A percentile compares a stretch with the other conserved stretches of the same genome.
phyloP scores from a whole-genome alignment of 1,140 invertebrate species.

The Drosophila aff. region DNA sequence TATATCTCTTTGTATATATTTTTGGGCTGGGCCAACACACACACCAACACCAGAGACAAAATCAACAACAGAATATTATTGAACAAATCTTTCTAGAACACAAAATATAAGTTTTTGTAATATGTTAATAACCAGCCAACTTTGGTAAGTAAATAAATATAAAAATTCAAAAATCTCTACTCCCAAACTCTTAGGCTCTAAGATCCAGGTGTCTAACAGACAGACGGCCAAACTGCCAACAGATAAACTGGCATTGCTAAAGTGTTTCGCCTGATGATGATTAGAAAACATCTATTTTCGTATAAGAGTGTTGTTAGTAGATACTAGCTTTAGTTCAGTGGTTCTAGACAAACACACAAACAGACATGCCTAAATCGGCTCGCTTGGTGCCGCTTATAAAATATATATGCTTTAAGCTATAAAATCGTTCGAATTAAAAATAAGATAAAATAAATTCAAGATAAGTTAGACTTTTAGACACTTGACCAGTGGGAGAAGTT shows the following conservation, averaged over 20 bases:
- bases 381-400: no score
- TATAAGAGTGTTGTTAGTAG: no score
- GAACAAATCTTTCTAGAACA: background rate
- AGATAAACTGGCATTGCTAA: background rate
- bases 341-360: no score
- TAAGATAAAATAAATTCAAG: background rate
- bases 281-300: no score
- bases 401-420: background rate
- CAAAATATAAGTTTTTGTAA: background rate
- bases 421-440: no score
- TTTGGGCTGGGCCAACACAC: slow-evolving; percentile 1
- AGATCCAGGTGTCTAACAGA: no score
- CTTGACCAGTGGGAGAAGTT: background rate
- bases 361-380: no score
- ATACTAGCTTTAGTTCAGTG: no score
- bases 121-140: slow-evolving; percentile 1
- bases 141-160: background rate
- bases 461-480: background rate
- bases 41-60: background rate
- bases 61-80: slow-evolving; percentile 39
- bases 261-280: background rate
- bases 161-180: background rate
- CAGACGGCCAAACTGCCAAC: background rate
- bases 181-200: no score
- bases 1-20: slow-evolving; percentile 1